Conservation (phyloP, 1,140 invertebrate species). For the Penaeus vannamei region DNA sequence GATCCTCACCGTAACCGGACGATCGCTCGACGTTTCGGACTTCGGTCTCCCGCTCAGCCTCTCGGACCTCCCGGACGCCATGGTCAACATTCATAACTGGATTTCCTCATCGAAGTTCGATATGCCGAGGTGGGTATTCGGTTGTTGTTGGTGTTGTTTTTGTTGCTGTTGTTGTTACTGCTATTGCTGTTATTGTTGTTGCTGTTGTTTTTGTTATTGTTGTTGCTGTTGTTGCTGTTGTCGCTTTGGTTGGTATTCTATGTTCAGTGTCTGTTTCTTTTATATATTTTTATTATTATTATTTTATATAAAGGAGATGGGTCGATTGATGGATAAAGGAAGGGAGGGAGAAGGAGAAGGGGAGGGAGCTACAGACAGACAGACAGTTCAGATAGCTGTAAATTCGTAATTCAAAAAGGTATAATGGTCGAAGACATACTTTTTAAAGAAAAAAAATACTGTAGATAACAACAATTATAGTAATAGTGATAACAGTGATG, state of each 20-base stretch:
- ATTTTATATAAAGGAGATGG: too few species aligned
- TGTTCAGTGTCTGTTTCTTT: too few species aligned
- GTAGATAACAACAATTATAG: background rate
- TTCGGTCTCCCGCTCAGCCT: constrained; percentile 4
- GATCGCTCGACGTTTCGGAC: constrained; percentile 19
- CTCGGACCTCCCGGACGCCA: constrained; percentile 38
- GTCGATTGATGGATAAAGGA: too few species aligned
- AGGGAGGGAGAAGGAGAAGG: too few species aligned
- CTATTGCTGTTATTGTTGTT: background rate
- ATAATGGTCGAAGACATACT: too few species aligned
- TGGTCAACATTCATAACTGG: constrained; percentile 51
- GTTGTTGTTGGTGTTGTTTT: background rate
- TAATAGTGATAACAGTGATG: background rate
- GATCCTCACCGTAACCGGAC: constrained; percentile 51
- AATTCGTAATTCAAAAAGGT: too few species aligned
- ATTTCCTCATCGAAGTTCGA: constrained; percentile 8
- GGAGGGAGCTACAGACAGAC: too few species aligned
- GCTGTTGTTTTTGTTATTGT: background rate
- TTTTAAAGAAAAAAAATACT: background rate
- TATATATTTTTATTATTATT: too few species aligned
- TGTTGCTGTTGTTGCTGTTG: too few species aligned
- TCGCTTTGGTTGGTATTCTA: too few species aligned
- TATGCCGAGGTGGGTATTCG: constrained; percentile 9
- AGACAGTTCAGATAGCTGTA: too few species aligned
- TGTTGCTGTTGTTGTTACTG: background rate